phyloP scores from a whole-genome alignment of 1,140 invertebrate genomes.

The Leptopilina boulardi region DNA sequence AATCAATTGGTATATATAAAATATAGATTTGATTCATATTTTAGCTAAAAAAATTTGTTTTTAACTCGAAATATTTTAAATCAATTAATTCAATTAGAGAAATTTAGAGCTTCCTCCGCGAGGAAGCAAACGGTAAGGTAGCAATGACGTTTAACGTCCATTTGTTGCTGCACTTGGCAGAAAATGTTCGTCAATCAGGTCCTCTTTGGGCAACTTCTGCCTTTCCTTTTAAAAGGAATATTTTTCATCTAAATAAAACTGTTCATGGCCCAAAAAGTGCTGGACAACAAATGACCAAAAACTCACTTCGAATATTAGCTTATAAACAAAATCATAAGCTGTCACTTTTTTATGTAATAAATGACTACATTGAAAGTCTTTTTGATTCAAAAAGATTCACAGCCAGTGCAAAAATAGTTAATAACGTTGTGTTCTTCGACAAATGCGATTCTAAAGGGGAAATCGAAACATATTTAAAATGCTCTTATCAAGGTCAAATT shows the following conservation, averaged over 20 bases:
- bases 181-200: slow-evolving; percentile 44
- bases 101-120: too few species aligned
- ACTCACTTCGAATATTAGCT: slow-evolving; percentile 22
- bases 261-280: slow-evolving; percentile 47
- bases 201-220: slow-evolving; percentile 51
- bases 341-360: not conserved
- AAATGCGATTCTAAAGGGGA: slow-evolving; percentile 4
- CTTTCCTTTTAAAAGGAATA: slow-evolving; percentile 49
- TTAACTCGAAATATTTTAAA: too few species aligned
- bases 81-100: too few species aligned
- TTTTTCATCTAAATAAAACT: slow-evolving; percentile 43
- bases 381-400: slow-evolving; percentile 9
- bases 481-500: slow-evolving; percentile 37
- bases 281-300: slow-evolving; percentile 45
- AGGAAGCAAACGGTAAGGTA: too few species aligned
- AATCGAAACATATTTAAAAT: slow-evolving; percentile 27
- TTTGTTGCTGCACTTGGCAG: slow-evolving; percentile 41
- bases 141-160: slow-evolving; percentile 52
- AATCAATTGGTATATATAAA: too few species aligned
- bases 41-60: too few species aligned
- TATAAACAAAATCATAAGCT: not conserved
- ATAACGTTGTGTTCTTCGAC: slow-evolving; percentile 35
- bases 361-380: slow-evolving; percentile 35
- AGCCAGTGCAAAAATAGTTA: slow-evolving; percentile 10
- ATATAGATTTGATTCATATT: too few species aligned